Conservation (phyloP, 37 sponge, comb jelly and placozoan genomes). For the Crambe crambe region DNA sequence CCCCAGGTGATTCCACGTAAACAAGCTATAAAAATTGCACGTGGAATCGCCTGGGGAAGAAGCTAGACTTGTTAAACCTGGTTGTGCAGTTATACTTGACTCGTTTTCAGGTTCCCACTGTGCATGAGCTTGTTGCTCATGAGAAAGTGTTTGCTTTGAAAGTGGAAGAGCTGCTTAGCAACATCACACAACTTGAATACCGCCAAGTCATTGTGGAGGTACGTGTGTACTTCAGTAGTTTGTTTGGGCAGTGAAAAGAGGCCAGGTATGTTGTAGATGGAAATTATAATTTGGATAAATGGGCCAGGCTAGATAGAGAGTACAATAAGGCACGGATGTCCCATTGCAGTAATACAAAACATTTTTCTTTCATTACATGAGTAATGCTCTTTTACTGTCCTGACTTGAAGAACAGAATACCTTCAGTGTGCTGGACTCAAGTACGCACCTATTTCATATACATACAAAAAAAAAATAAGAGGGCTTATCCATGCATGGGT, state of each 20-base stretch:
- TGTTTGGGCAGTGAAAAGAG: background rate
- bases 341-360: background rate
- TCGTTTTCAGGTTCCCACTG: constrained; percentile 53
- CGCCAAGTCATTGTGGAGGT: constrained; percentile 83
- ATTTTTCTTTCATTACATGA: no score
- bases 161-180: constrained; percentile 76
- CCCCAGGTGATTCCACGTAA: no score
- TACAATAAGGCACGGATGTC: no score
- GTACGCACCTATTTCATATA: no score
- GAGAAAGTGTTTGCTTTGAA: constrained; percentile 77
- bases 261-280: background rate
- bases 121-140: constrained; percentile 55
- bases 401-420: no score
- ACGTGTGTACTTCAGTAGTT: background rate
- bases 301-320: no score
- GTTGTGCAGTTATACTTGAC: background rate
- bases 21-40: no score
- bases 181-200: constrained; percentile 70
- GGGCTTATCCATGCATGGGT: no score
- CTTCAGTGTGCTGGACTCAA: no score
- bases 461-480: no score
- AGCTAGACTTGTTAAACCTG: background rate
- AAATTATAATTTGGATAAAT: background rate
- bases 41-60: background rate
- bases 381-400: no score